Conservation (phyloP, 2,888 invertebrate species). For the Chironomus tentans region DNA sequence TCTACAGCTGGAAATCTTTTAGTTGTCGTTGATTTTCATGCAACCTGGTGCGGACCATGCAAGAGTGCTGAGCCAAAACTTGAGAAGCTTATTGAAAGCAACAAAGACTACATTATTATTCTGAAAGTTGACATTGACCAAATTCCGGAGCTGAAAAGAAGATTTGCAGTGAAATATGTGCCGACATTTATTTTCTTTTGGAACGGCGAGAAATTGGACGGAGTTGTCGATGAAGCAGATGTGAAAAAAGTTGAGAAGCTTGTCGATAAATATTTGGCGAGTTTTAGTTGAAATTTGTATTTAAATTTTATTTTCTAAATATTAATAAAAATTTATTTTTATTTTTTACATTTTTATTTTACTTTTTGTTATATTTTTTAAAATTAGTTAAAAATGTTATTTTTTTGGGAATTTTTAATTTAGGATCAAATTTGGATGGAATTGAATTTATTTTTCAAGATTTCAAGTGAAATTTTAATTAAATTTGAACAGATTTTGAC, state of each 20-base stretch:
- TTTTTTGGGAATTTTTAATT: too few relatives aligned
- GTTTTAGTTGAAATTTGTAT: too few relatives aligned
- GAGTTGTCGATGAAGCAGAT: not conserved
- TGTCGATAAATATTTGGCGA: not conserved
- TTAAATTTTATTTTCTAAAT: too few relatives aligned
- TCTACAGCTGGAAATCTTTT: conserved; percentile 65
- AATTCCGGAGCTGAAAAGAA: not conserved
- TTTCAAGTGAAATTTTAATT: too few relatives aligned
- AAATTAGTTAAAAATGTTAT: too few relatives aligned
- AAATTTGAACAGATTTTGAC: too few relatives aligned
- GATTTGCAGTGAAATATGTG: not conserved
- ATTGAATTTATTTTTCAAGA: too few relatives aligned
- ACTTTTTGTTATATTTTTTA: too few relatives aligned
- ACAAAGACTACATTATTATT: not conserved
- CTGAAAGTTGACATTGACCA: not conserved
- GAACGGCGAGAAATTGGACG: not conserved
- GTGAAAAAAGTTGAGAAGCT: not conserved
- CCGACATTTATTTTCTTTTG: not conserved
- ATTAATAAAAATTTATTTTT: too few relatives aligned
- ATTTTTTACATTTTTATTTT: too few relatives aligned
- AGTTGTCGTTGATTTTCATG: conserved; percentile 83
- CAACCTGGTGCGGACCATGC: conserved; percentile 85
- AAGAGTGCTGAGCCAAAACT: not conserved
- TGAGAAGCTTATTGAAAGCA: not conserved
- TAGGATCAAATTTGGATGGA: too few relatives aligned